phyloP scores from a whole-genome alignment of 1,140 invertebrate species.

The Pseudomyrmex concolor region DNA sequence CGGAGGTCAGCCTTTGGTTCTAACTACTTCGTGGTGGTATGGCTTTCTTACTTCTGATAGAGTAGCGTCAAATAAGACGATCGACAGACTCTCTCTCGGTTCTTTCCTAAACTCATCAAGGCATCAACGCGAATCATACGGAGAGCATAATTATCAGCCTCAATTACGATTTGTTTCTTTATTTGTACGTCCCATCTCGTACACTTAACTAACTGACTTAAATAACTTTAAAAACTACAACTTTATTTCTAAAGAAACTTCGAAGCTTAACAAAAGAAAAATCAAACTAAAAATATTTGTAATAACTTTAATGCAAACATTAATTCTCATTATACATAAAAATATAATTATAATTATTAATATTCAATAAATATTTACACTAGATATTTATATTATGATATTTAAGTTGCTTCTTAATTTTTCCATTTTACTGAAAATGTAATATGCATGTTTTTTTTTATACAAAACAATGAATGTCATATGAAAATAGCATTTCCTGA shows the following conservation, averaged over 20 bases:
- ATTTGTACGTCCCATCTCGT: background rate
- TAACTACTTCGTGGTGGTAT: conserved; percentile 35
- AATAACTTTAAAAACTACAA: background rate
- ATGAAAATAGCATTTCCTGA: too few relatives aligned
- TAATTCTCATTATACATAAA: too few relatives aligned
- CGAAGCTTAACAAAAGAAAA: too few relatives aligned
- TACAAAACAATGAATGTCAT: too few relatives aligned
- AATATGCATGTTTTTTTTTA: too few relatives aligned
- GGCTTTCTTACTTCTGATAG: conserved; percentile 20
- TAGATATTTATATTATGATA: too few relatives aligned
- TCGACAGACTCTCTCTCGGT: background rate
- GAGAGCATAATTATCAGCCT: background rate
- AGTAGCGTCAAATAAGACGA: background rate
- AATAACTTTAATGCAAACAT: too few relatives aligned
- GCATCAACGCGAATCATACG: background rate
- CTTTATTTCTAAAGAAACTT: background rate
- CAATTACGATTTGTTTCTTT: background rate
- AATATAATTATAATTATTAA: too few relatives aligned
- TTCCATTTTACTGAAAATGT: too few relatives aligned
- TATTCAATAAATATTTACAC: too few relatives aligned
- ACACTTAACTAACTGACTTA: background rate
- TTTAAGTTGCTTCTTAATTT: too few relatives aligned
- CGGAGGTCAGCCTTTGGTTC: conserved; percentile 1
- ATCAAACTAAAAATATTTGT: too few relatives aligned
- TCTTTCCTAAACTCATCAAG: background rate